phyloP scores from a whole-genome alignment of 1,140 invertebrate genomes.

The Papilio glaucus region DNA sequence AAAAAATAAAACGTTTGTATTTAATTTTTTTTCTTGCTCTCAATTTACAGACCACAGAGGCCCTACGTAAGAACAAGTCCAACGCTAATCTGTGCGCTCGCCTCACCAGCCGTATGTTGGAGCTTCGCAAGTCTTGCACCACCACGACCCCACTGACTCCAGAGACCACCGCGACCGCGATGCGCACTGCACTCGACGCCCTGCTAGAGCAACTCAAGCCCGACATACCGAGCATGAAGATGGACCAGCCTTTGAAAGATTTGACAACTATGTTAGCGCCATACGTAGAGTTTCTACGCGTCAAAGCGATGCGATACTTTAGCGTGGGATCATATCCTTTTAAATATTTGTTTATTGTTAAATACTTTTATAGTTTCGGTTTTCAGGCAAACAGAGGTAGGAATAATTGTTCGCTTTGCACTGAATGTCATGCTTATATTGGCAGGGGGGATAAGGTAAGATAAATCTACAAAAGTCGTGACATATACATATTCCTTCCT shows the following conservation, averaged over 20 bases:
- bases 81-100: conserved; percentile 61
- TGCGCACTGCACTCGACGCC: conserved; percentile 70
- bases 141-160: conserved; percentile 69
- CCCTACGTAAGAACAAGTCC: conserved; percentile 70
- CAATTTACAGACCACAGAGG: conserved; percentile 65
- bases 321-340: conserved; percentile 80
- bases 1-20: not conserved
- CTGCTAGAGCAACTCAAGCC: conserved; percentile 68
- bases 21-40: conserved; percentile 42
- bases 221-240: conserved; percentile 68
- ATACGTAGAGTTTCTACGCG: conserved; percentile 68
- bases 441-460: no score
- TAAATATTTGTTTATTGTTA: conserved; percentile 22
- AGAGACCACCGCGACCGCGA: conserved; percentile 69
- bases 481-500: no score
- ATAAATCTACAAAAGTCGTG: no score
- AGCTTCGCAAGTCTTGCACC: conserved; percentile 70
- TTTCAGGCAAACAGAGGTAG: no score
- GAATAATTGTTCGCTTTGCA: no score
- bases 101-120: conserved; percentile 63
- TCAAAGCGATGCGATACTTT: conserved; percentile 74
- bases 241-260: conserved; percentile 58
- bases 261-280: conserved; percentile 58
- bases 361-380: no score
- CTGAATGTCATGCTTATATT: no score